Evolutionary conservation across 1,140 invertebrate genomes (phyloP), one percentile per base, ranked within the genome.

Genomic region (Oncopodura yosiiana): DNA sequence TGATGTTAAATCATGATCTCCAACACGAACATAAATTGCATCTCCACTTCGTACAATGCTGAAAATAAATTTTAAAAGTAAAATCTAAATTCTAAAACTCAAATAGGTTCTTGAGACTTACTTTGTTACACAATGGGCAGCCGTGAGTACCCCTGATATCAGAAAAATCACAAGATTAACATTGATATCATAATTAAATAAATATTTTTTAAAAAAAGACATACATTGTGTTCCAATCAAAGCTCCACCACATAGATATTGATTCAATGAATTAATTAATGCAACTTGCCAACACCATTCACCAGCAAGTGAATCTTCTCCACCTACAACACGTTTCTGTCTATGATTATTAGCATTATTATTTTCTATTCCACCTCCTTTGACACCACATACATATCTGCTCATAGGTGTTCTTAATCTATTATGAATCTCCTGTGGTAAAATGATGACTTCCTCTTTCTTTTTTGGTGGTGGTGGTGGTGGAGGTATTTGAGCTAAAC

Each of bases 211-310:
- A 12, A 44, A 44, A 24, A 19, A 37, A 49, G 1, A 19, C 23
- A 51, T 27, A 44, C 55, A 57, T 41, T 51, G 85, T 1, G 86
- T 90, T 46, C 87, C 91, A 53, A 97, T 90, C 0, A 96, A 77
- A 1, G 91, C 91, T 14, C 90, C 93, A 2, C 93, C 92, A 69
- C 93, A 97, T n/a, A 93, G 76, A 70, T 94, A 94, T 69, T 94
- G 89, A 70, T 94, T 93, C 9, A 88, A 73, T 0, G 86, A 87
- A 68, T 94, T 95, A 65, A 95, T 88, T 38, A 96, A 75, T 0
- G 91, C 92, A 29, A 91, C 87, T 70, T 93, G 90, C 90, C 90
- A 94, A 71, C 90, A 93, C 87, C 88, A 93, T 72, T 93, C 89
- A 6, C 86, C 87, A 24, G 87, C 83, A 58, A 84, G 80, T 6